phyloP scores from a whole-genome alignment of 2,113 vertebrate genomes.

The Pteronura brasiliensis region DNA sequence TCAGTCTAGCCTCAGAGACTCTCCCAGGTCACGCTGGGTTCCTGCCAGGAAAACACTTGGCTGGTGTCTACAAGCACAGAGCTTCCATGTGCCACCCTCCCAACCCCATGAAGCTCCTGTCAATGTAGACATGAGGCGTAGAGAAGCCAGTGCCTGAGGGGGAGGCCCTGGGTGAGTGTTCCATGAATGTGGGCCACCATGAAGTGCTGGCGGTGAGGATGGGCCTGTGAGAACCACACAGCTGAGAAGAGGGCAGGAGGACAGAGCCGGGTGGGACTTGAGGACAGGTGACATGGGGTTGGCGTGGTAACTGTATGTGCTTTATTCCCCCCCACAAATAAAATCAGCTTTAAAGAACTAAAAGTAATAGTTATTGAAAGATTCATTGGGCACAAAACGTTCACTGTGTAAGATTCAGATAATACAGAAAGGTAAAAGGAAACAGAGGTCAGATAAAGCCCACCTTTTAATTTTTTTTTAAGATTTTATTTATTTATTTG shows the following conservation, averaged over 20 bases:
- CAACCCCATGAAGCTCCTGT: not conserved
- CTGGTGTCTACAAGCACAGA: not conserved
- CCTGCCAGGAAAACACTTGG: not conserved
- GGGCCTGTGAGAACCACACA: not conserved
- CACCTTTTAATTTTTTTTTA: not conserved
- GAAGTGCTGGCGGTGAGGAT: not conserved
- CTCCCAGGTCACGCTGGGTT: not conserved
- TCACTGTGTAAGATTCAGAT: not conserved
- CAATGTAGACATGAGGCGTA: not conserved
- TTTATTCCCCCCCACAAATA: not conserved
- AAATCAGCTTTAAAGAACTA: not conserved
- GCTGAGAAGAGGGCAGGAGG: not conserved
- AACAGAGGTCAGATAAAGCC: not conserved
- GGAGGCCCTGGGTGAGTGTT: not conserved
- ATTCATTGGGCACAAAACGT: not conserved
- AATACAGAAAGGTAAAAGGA: not conserved
- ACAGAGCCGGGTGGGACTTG: not conserved
- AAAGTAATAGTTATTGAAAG: not conserved
- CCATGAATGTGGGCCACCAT: not conserved
- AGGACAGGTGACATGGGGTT: not conserved
- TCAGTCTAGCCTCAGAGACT: not conserved
- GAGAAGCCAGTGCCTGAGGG: not conserved
- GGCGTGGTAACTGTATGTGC: not conserved
- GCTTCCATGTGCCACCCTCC: not conserved
- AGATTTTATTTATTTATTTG: too few species aligned